Evolutionary conservation across 92 coral and sea anemone species (phyloP), one percentile per base, ranked within the genome.

Genomic region (Desmophyllum pertusum): DNA sequence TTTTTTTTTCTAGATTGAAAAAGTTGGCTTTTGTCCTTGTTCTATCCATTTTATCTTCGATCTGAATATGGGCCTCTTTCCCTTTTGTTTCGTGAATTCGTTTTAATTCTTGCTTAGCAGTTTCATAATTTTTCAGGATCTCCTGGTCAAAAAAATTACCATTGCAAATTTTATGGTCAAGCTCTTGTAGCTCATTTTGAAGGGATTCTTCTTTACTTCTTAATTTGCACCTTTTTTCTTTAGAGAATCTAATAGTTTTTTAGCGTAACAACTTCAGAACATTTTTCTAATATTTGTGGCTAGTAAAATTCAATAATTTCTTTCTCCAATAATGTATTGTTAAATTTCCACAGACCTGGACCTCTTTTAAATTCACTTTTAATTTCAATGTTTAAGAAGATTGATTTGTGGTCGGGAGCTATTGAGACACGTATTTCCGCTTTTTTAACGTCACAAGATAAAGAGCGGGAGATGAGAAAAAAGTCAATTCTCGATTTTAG

Each of bases 91-190:
- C 40, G 21, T 27, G 40, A 0, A 66, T 6, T 10, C 15, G 37
- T 67, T 67, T 67, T 6, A 67, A 19, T 67, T 67, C 73, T 67
- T 67, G 18, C 13, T 67, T 67, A 27, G 73, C 73, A 27, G 19
- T 37, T 67, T 67, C 13, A 17, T n/a, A 67, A 67, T 67, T 67
- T 67, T 27, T 37, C 73, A 51, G 19, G 59, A 51, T 51, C 59
- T 51, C 59, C 59, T 51, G 59, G 19, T 51, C 9, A 51, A 19
- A 51, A 51, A 19, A 9, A 51, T 51, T 19, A 19, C 59, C 19
- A 51, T 51, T 51, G 19, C 59, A 51, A 51, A 51, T 51, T 51
- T 51, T 51, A 19, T 51, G 59, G 19, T 51, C 59, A 51, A 51
- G 59, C 59, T 51, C 59, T 51, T 51, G 59, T 51, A 51, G 59